phyloP scores from a whole-genome alignment of 2,888 invertebrate genomes.

The Panopea generosa region DNA sequence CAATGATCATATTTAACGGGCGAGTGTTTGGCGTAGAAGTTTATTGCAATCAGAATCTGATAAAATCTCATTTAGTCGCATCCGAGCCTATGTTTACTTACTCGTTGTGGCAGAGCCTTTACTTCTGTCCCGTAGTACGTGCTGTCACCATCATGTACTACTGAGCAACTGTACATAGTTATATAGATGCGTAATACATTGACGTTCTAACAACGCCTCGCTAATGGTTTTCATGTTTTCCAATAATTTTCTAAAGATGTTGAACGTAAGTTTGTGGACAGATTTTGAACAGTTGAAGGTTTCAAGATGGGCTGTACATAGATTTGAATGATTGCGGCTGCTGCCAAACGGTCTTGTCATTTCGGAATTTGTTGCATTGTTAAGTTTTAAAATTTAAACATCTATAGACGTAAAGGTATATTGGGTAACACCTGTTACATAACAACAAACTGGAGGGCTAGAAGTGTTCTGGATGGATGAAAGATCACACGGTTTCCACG shows the following conservation, averaged over 20 bases:
- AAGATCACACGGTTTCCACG: too few relatives aligned
- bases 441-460: too few relatives aligned
- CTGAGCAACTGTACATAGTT: slow-evolving; percentile 34
- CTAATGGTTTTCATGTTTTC: slow-evolving; percentile 32
- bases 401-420: too few relatives aligned
- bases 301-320: too few relatives aligned
- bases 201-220: neutral
- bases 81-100: slow-evolving; percentile 56
- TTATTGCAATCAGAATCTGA: slow-evolving; percentile 41
- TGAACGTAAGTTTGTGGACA: slow-evolving; percentile 12
- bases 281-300: too few relatives aligned
- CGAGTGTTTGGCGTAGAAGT: slow-evolving; percentile 25
- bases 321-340: too few relatives aligned
- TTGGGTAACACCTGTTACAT: too few relatives aligned
- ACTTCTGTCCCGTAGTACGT: slow-evolving; percentile 38
- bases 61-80: slow-evolving; percentile 39
- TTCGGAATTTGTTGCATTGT: too few relatives aligned
- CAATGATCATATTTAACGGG: slow-evolving; percentile 51
- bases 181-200: slow-evolving; percentile 33
- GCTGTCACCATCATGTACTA: slow-evolving; percentile 24
- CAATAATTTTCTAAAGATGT: slow-evolving; percentile 44
- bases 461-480: too few relatives aligned
- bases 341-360: too few relatives aligned
- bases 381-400: too few relatives aligned
- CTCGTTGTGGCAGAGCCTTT: slow-evolving; percentile 22